Percentiles rank a stretch among this genome's conserved stretches.
These are phyloP conservation scores for Notodonta ziczac DNA, from an alignment of 2,888 invertebrate species.

Conservation along the genomic window DNA sequence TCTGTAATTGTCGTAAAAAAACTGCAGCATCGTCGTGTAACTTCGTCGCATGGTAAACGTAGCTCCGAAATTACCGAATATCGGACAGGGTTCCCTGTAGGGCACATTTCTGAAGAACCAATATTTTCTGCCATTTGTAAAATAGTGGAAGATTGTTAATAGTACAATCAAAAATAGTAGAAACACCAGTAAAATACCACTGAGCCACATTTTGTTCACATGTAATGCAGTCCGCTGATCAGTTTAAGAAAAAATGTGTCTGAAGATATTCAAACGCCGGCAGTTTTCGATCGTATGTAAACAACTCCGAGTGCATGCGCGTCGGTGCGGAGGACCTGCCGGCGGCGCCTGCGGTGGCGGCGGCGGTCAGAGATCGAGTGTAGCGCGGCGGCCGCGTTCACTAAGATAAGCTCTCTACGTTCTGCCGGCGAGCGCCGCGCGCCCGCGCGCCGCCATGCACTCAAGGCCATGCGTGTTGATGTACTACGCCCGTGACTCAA, in stretches of 20 bases:
- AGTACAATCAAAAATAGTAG: constrained; percentile 54
- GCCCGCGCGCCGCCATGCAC: constrained; percentile 44
- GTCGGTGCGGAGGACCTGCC: constrained; percentile 30
- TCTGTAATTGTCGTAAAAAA: constrained; percentile 66
- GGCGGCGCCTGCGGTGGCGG: constrained; percentile 45
- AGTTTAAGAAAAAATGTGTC: constrained; percentile 23
- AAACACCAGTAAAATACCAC: constrained; percentile 56
- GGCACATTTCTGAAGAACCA: constrained; percentile 72
- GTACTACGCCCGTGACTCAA: constrained; percentile 71
- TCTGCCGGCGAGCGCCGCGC: constrained; percentile 35
- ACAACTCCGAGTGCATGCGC: constrained; percentile 59
- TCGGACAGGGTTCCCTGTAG: constrained; percentile 76
- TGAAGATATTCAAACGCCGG: constrained; percentile 50
- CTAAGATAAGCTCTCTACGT: constrained; percentile 67
- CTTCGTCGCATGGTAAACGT: constrained; percentile 70
- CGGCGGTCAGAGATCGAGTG: constrained; percentile 65
- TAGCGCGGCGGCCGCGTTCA: constrained; percentile 54
- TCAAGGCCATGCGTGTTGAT: constrained; percentile 72
- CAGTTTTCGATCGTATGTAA: constrained; percentile 59
- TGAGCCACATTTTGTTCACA: constrained; percentile 58
- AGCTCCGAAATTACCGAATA: constrained; percentile 80
- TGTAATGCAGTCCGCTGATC: constrained; percentile 36
- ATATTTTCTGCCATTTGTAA: constrained; percentile 72
- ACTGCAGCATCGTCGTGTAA: constrained; percentile 69
- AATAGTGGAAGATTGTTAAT: constrained; percentile 68